Evolutionary conservation across 1,140 invertebrate genomes (phyloP), one percentile per base, ranked within the genome.

Genomic region (Drosophila nigrodunni): DNA sequence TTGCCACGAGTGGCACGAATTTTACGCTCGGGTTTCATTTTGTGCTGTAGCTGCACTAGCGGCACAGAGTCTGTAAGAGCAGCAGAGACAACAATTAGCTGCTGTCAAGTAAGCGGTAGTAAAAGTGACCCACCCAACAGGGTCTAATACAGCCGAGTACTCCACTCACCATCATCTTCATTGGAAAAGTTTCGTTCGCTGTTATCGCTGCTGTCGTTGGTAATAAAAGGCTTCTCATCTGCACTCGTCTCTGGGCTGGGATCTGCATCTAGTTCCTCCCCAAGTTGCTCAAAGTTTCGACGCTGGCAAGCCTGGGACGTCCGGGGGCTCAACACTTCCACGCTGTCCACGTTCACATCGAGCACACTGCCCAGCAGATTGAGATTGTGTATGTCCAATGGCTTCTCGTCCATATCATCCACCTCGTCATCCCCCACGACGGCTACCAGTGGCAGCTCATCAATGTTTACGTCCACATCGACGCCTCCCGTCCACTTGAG

Each of bases 281-380:
- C 9, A 6, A 54, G 34, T 49, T 5, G 41, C 61, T 9, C 67
- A 10, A 15, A 37, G 8, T 35, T 37, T 3, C 43, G 25, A 7
- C 41, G 41, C 30, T 37, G 30, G 2, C 3, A 9, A 10, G 35
- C 30, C 7, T 37, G 30, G 2, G 7, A 9, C 15, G 35, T 30
- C 7, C 15, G 18, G n/a, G 50, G 10, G 35, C 3, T 34, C 7
- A 62, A 37, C 21, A 83, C 69, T 43, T 83, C 80, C 8, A 89
- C 80, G 37, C 80, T 88, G 47, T 88, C 83, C n/a, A 88, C 83
- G 49, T 88, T 83, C 8, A 88, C 80, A 25, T 88, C 83, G 3
- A 88, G 58, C 0, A 88, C 83, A 49, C 83, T 88, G 60, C 85
- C 78, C 15, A 89, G 62, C 55, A 89, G 59, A n/a, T 66, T 81